phyloP scores from a whole-genome alignment of 2,113 vertebrate species.

The Lophura nycthemera region DNA sequence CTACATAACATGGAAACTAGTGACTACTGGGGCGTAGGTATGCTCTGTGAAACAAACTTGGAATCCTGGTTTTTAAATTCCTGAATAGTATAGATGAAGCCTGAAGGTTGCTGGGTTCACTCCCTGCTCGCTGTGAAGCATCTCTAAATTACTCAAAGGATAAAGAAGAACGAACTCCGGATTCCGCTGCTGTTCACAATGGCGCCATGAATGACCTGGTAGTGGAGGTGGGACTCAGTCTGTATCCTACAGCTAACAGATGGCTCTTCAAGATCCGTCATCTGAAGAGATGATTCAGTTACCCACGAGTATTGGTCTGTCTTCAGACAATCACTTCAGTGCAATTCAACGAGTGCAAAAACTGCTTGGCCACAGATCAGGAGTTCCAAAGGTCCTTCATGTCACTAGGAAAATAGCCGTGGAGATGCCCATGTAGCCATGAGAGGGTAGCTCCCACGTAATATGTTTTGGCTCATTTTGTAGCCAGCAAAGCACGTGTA shows the following conservation, averaged over 20 bases:
- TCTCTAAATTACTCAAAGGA: not conserved
- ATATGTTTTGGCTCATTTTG: not conserved
- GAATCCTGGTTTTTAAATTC: not conserved
- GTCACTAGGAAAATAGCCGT: not conserved
- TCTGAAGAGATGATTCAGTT: not conserved
- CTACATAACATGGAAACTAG: not conserved
- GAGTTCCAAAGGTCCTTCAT: not conserved
- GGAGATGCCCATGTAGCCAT: not conserved
- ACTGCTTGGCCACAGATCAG: not conserved
- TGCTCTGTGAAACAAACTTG: not conserved
- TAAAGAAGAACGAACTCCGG: not conserved
- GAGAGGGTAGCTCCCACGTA: not conserved
- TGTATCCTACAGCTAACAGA: not conserved
- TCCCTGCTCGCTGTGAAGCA: not conserved
- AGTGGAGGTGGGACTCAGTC: not conserved
- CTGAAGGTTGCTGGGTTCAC: not conserved
- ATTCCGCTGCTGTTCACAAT: not conserved
- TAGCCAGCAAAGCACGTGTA: not conserved
- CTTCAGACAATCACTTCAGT: conserved; percentile 42
- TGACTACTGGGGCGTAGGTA: not conserved
- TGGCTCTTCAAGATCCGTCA: not conserved
- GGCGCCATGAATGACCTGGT: not conserved
- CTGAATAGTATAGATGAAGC: not conserved
- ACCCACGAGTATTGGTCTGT: not conserved
- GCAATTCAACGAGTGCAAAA: not conserved